These are phyloP conservation scores for Mylabris sibirica DNA, from an alignment of 2,888 invertebrate species.

Conservation along the genomic window DNA sequence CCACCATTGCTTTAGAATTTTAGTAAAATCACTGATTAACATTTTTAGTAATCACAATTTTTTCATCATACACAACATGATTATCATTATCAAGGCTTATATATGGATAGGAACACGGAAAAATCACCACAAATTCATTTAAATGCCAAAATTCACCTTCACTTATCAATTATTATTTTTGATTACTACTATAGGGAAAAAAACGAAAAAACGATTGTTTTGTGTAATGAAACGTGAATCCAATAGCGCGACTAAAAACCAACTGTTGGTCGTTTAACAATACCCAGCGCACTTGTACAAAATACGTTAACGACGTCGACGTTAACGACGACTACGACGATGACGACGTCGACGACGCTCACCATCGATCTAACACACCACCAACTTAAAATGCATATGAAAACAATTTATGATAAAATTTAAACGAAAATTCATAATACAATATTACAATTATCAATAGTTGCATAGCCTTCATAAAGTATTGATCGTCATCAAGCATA, in stretches of 20 bases:
- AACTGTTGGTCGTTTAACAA: slow-evolving; percentile 57
- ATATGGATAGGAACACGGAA: not conserved
- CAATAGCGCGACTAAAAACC: slow-evolving; percentile 55
- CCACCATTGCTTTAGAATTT: not conserved
- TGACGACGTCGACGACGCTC: slow-evolving; percentile 36
- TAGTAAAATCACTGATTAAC: not conserved
- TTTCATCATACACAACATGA: not conserved
- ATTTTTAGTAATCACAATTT: not conserved
- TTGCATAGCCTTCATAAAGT: too few relatives aligned
- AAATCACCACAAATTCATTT: not conserved
- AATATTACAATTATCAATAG: too few relatives aligned
- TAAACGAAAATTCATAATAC: too few relatives aligned
- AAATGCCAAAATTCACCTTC: not conserved
- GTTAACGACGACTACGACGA: slow-evolving; percentile 28
- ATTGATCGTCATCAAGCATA: too few relatives aligned
- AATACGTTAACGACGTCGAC: slow-evolving; percentile 39
- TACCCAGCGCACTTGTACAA: slow-evolving; percentile 44
- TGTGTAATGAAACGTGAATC: slow-evolving; percentile 20
- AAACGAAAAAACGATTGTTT: not conserved
- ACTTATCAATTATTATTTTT: not conserved
- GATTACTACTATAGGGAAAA: not conserved
- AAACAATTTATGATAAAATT: too few relatives aligned
- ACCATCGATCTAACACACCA: slow-evolving; percentile 39
- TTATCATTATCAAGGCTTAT: not conserved
- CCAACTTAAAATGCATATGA: slow-evolving; percentile 30